A percentile compares a stretch with the other conserved stretches of the same genome.
Evolutionary conservation across 2,888 invertebrate genomes (phyloP).

Genomic region (Eudasyphora cyanicolor): DNA sequence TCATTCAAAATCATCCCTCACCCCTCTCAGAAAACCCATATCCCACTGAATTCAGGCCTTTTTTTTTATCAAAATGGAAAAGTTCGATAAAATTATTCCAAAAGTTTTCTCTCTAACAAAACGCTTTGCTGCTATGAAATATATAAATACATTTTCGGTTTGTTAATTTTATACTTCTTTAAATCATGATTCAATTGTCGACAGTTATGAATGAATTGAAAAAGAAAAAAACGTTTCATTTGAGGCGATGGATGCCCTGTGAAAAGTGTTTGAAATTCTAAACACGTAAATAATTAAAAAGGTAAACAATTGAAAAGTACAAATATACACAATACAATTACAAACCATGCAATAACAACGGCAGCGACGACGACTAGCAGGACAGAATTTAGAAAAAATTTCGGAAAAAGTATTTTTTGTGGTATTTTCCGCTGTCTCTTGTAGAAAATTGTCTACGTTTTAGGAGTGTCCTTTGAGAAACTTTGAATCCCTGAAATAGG

Average conservation of each 20-base stretch:
- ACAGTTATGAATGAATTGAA: conserved; percentile 19
- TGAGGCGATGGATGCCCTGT: not conserved
- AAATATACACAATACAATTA: not conserved
- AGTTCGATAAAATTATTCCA: conserved; percentile 31
- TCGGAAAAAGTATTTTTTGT: not conserved
- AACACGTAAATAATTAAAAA: not conserved
- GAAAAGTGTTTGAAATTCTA: conserved; percentile 8
- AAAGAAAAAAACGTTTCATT: not conserved
- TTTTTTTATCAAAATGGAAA: not conserved
- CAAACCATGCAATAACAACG: not conserved
- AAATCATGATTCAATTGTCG: conserved; percentile 25
- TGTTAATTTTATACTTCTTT: conserved; percentile 37
- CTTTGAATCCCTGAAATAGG: no score
- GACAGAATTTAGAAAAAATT: no score
- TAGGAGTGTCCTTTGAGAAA: no score
- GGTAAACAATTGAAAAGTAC: conserved; percentile 8
- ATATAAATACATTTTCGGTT: conserved; percentile 29
- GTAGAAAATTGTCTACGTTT: no score
- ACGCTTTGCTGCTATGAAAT: conserved; percentile 21
- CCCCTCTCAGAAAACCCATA: not conserved
- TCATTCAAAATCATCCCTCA: not conserved
- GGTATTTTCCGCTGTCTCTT: no score
- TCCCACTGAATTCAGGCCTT: no score
- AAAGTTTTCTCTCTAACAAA: conserved; percentile 25
- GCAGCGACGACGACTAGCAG: no score